Percentiles rank a stretch among this genome's conserved stretches.
phyloP scores from a whole-genome alignment of 2,888 invertebrate genomes.

The Odontomyia ornata region DNA sequence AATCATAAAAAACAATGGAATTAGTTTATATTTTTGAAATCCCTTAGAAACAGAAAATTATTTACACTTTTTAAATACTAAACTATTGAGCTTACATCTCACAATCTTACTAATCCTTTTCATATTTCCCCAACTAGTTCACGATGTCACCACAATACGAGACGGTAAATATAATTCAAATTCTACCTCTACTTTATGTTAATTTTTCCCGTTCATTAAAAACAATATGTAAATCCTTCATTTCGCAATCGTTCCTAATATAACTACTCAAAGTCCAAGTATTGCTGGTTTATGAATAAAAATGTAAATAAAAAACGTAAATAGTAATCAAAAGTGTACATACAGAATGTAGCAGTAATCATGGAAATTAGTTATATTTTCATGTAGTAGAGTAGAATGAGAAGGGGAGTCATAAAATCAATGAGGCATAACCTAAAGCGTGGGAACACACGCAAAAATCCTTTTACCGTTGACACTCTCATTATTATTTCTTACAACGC shows the following conservation, averaged over 20 bases:
- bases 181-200: slow-evolving; percentile 9
- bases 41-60: too few relatives aligned
- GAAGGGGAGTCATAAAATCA: background rate
- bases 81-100: too few relatives aligned
- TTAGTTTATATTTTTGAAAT: too few relatives aligned
- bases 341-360: slow-evolving; percentile 13
- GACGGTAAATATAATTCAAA: slow-evolving; percentile 60
- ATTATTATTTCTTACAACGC: background rate
- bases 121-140: slow-evolving; percentile 55
- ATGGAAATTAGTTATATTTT: slow-evolving; percentile 12
- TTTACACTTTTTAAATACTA: too few relatives aligned
- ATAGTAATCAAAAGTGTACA: background rate
- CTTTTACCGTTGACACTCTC: slow-evolving; percentile 3
- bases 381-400: slow-evolving; percentile 2
- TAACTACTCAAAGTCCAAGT: background rate
- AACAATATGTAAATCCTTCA: background rate
- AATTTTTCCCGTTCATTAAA: background rate
- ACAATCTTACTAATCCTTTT: slow-evolving; percentile 14
- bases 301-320: slow-evolving; percentile 9
- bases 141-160: slow-evolving; percentile 65
- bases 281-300: background rate
- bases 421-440: background rate
- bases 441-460: slow-evolving; percentile 25
- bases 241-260: background rate
- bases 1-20: too few relatives aligned